Evolutionary conservation across 2,888 invertebrate genomes (phyloP).

Genomic region (Drosophila formosana): DNA sequence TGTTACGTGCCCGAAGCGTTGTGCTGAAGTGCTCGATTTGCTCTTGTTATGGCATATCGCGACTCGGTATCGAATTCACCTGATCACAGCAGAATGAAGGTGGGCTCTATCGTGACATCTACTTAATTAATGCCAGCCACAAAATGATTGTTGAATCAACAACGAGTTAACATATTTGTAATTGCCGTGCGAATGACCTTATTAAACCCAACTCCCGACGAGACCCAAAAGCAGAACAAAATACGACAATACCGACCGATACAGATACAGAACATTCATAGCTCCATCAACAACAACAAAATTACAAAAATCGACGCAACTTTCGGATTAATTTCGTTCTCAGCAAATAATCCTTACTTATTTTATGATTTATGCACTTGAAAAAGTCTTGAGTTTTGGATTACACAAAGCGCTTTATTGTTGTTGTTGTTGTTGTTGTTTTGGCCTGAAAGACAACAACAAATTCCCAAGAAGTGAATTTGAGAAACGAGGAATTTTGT

Average conservation of each 20-base stretch:
- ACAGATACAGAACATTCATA: no score
- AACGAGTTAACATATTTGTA: slow-evolving; percentile 9
- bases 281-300: neutral
- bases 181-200: slow-evolving; percentile 45
- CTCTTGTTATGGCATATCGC: slow-evolving; percentile 5
- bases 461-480: slow-evolving; percentile 42
- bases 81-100: slow-evolving; percentile 18
- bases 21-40: slow-evolving; percentile 6
- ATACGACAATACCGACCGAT: no score
- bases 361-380: slow-evolving; percentile 37
- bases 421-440: neutral
- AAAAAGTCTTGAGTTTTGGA: slow-evolving; percentile 33
- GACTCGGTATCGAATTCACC: slow-evolving; percentile 39
- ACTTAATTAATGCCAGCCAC: slow-evolving; percentile 24
- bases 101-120: slow-evolving; percentile 17
- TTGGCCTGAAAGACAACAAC: slow-evolving; percentile 13
- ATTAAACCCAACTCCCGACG: slow-evolving; percentile 1
- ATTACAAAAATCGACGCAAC: neutral
- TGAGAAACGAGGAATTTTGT: slow-evolving; percentile 54
- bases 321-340: neutral
- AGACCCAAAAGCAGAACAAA: neutral
- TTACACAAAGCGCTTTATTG: slow-evolving; percentile 30
- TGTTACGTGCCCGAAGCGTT: neutral
- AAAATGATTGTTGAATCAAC: slow-evolving; percentile 18
- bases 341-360: slow-evolving; percentile 35